Conservation (phyloP, 2,797 vertebrate species). For the Botia almorhae region DNA sequence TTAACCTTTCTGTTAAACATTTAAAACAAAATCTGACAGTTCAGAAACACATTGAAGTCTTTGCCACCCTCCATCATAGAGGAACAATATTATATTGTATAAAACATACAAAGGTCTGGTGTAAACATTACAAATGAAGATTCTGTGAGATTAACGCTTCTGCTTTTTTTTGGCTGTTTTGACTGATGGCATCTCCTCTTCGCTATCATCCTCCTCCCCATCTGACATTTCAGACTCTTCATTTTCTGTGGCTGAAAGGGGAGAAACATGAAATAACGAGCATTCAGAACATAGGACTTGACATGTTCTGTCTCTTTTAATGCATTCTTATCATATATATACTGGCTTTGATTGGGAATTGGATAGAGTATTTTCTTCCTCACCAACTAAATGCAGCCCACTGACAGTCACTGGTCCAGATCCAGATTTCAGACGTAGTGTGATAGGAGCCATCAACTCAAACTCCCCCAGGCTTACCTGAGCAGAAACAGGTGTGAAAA, state of each 20-base stretch:
- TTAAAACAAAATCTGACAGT: not conserved
- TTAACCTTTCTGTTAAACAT: not conserved
- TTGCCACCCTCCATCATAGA: not conserved
- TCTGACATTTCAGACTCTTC: conserved; percentile 76
- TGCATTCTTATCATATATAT: not conserved
- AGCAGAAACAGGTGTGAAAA: conserved; percentile 23
- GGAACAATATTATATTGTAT: conserved; percentile 33
- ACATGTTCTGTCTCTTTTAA: not conserved
- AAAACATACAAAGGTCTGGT: conserved; percentile 42
- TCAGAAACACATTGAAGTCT: not conserved
- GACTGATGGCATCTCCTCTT: conserved; percentile 82
- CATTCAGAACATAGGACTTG: not conserved
- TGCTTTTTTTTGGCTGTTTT: conserved; percentile 91
- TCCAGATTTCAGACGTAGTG: conserved; percentile 87
- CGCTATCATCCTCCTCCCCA: conserved; percentile 72
- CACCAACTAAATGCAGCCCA: conserved; percentile 88
- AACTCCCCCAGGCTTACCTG: conserved; percentile 92
- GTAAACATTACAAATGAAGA: not conserved
- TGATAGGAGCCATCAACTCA: conserved; percentile 90
- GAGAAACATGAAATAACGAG: conserved; percentile 1
- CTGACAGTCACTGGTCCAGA: conserved; percentile 88
- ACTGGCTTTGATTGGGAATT: not conserved
- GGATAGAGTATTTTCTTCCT: conserved; percentile 57
- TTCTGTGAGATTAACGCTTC: conserved; percentile 62
- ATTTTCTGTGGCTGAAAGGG: conserved; percentile 71